A percentile compares a stretch with the other conserved stretches of the same genome.
phyloP scores from a whole-genome alignment of 1,140 invertebrate genomes.

The Rhysida immarginata region DNA sequence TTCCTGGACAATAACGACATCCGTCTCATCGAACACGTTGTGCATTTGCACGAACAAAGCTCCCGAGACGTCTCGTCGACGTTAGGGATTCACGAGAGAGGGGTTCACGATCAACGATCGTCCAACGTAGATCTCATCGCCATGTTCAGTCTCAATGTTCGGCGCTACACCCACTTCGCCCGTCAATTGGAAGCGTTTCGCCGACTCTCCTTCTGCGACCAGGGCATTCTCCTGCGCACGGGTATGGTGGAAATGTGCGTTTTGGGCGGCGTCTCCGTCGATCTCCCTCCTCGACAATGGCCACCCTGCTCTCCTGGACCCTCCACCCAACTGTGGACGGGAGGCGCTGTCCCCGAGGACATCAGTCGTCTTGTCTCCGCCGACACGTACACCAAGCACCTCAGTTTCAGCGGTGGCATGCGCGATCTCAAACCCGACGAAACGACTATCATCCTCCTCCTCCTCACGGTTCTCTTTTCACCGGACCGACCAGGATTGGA shows the following conservation, averaged over 20 bases:
- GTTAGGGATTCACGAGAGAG: neutral
- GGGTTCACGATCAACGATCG: neutral
- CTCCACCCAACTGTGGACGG: slow-evolving; percentile 9
- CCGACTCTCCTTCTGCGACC: slow-evolving; percentile 29
- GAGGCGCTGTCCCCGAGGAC: slow-evolving; percentile 17
- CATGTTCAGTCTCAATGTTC: neutral
- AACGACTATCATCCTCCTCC: slow-evolving; percentile 33
- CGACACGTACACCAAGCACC: slow-evolving; percentile 35
- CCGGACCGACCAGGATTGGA: slow-evolving; percentile 33
- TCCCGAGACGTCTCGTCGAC: neutral
- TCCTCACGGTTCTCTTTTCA: slow-evolving; percentile 35
- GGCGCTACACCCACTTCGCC: slow-evolving; percentile 24
- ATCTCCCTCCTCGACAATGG: slow-evolving; percentile 6
- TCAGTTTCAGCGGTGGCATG: slow-evolving; percentile 30
- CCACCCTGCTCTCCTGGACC: too few relatives aligned
- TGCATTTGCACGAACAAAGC: neutral
- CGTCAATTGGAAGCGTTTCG: slow-evolving; percentile 28
- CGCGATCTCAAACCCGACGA: slow-evolving; percentile 34
- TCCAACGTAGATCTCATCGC: neutral
- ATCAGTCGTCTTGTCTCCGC: slow-evolving; percentile 23
- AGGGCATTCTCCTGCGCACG: slow-evolving; percentile 34
- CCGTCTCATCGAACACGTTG: neutral
- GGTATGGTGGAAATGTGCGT: slow-evolving; percentile 31
- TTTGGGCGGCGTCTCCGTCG: slow-evolving; percentile 12
- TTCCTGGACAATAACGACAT: neutral